Conservation (phyloP, 2,888 invertebrate species). For the Dicyrtomina minuta region DNA sequence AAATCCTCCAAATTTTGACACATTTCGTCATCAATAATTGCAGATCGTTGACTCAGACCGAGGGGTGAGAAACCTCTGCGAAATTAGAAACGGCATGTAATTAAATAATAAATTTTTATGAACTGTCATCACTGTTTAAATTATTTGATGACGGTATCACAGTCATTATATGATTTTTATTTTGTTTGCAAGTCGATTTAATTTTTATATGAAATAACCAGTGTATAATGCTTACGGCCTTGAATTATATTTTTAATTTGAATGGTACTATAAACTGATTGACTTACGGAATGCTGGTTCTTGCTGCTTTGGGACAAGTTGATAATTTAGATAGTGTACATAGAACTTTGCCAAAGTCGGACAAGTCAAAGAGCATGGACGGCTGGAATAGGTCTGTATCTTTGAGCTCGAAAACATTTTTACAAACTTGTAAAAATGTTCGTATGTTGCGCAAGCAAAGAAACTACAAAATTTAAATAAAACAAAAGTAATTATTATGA, state of each 20-base stretch:
- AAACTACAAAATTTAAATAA: slow-evolving; percentile 67
- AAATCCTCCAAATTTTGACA: slow-evolving; percentile 58
- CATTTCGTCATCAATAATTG: slow-evolving; percentile 56
- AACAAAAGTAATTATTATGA: background rate
- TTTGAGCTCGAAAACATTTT: slow-evolving; percentile 76
- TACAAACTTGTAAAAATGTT: slow-evolving; percentile 85
- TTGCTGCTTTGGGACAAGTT: slow-evolving; percentile 70
- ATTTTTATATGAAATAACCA: too few species aligned
- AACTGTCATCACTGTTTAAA: background rate
- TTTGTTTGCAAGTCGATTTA: too few species aligned
- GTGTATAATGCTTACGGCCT: too few species aligned
- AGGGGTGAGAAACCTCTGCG: slow-evolving; percentile 51
- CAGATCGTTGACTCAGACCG: slow-evolving; percentile 48
- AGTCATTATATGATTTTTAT: background rate
- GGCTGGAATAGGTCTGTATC: slow-evolving; percentile 90
- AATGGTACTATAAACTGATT: too few species aligned
- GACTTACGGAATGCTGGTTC: slow-evolving; percentile 73
- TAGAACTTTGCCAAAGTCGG: slow-evolving; percentile 90
- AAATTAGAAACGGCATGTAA: too few species aligned
- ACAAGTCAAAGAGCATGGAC: slow-evolving; percentile 90
- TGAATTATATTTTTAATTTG: too few species aligned
- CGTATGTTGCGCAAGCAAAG: slow-evolving; percentile 93
- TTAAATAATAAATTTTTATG: background rate
- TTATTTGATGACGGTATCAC: background rate
- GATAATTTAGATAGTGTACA: slow-evolving; percentile 88